Conservation (phyloP, 1,140 invertebrate genomes). For the Berghia stephanieae region DNA sequence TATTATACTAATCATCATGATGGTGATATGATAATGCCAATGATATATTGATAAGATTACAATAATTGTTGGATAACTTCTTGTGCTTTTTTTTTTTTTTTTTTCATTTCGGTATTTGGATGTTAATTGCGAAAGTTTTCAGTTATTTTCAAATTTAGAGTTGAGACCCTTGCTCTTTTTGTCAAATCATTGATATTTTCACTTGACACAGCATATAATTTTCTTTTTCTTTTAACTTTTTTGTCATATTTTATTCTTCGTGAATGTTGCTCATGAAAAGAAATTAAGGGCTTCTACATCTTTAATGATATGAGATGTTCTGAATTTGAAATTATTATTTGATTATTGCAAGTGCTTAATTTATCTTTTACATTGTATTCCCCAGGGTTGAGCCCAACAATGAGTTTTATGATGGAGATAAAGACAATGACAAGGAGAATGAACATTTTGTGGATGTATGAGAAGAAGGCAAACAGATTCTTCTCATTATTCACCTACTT, state of each 20-base stretch:
- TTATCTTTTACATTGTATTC: conserved; percentile 15
- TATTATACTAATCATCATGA: too few relatives aligned
- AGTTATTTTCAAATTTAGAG: too few relatives aligned
- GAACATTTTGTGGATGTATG: conserved; percentile 64
- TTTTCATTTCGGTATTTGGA: too few relatives aligned
- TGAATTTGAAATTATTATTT: not conserved
- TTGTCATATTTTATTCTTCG: not conserved
- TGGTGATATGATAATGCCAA: too few relatives aligned
- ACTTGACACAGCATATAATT: not conserved
- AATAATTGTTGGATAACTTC: too few relatives aligned
- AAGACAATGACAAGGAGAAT: conserved; percentile 70
- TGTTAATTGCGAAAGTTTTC: too few relatives aligned
- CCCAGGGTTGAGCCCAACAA: conserved; percentile 83
- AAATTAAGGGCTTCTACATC: conserved; percentile 5
- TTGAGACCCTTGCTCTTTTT: too few relatives aligned
- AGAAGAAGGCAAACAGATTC: too few relatives aligned
- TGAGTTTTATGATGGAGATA: conserved; percentile 93
- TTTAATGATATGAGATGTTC: not conserved
- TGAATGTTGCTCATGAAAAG: not conserved
- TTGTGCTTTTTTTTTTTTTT: too few relatives aligned
- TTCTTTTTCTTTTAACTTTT: not conserved
- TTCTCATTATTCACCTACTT: too few relatives aligned
- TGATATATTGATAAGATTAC: too few relatives aligned
- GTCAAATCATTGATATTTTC: not conserved
- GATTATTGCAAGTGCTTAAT: conserved; percentile 5